phyloP scores from a whole-genome alignment of 2,888 invertebrate genomes.

The Chymomyza procnemis region DNA sequence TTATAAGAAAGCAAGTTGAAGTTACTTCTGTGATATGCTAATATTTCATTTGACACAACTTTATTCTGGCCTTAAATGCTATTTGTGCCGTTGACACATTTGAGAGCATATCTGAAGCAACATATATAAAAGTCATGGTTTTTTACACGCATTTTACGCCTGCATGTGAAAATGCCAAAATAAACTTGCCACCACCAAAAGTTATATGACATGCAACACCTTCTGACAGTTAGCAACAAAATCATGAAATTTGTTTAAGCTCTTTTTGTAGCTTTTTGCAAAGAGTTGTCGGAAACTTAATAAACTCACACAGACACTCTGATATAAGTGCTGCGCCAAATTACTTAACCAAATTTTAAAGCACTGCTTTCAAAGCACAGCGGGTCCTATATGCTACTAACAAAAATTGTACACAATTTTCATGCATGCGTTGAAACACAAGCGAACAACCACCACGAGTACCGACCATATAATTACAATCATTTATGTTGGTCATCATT shows the following conservation, averaged over 20 bases:
- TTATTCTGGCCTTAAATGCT: not conserved
- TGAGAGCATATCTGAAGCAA: not conserved
- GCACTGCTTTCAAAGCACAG: constrained; percentile 23
- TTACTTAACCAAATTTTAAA: not conserved
- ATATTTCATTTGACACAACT: not conserved
- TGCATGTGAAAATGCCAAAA: not conserved
- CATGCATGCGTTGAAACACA: not conserved
- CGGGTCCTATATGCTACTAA: not conserved
- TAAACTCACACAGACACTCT: not conserved
- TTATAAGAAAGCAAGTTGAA: no score
- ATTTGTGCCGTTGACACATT: constrained; percentile 38
- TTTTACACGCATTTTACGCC: not conserved
- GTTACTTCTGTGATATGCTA: no score
- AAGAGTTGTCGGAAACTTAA: not conserved
- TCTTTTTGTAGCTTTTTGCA: not conserved
- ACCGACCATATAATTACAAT: constrained; percentile 56
- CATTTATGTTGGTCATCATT: constrained; percentile 52
- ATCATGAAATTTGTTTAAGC: not conserved
- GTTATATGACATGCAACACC: not conserved
- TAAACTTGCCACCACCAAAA: not conserved
- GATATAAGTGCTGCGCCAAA: not conserved
- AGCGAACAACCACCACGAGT: not conserved
- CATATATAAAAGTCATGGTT: constrained; percentile 10
- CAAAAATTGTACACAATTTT: not conserved
- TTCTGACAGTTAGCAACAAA: not conserved